Percentiles rank a stretch among this genome's conserved stretches.
Evolutionary conservation across 2,797 vertebrate genomes (phyloP).

Genomic region (Falco rusticolus): DNA sequence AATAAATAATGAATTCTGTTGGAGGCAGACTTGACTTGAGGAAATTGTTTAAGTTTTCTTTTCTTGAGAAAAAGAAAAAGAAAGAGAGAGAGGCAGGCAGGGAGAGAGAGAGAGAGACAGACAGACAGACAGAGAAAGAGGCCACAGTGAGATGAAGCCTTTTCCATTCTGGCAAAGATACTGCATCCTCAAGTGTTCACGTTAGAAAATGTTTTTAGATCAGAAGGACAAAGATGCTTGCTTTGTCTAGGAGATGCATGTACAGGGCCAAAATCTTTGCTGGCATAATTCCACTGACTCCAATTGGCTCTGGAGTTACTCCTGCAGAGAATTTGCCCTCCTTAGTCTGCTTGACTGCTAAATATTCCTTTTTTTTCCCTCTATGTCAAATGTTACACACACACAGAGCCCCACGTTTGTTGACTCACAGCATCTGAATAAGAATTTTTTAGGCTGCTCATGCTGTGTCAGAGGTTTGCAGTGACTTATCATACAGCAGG

Average conservation of each 20-base stretch:
- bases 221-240: not conserved
- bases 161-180: slow-evolving; percentile 50
- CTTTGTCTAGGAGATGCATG: slow-evolving; percentile 29
- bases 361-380: not conserved
- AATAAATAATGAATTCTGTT: slow-evolving; percentile 79
- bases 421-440: not conserved
- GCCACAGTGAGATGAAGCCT: slow-evolving; percentile 62
- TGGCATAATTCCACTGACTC: not conserved
- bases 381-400: not conserved
- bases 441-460: slow-evolving; percentile 5
- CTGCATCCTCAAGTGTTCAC: not conserved
- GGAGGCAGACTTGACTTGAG: slow-evolving; percentile 93
- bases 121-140: not conserved
- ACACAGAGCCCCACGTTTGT: not conserved
- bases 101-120: not conserved
- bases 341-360: not conserved
- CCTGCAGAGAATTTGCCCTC: not conserved
- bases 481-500: not conserved
- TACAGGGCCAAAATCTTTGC: not conserved
- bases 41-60: slow-evolving; percentile 15
- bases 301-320: not conserved
- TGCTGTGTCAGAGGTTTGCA: not conserved
- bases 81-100: not conserved
- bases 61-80: not conserved
- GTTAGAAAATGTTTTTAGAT: slow-evolving; percentile 12